phyloP scores from a whole-genome alignment of 2,797 vertebrate genomes.

The Capromys pilorides region DNA sequence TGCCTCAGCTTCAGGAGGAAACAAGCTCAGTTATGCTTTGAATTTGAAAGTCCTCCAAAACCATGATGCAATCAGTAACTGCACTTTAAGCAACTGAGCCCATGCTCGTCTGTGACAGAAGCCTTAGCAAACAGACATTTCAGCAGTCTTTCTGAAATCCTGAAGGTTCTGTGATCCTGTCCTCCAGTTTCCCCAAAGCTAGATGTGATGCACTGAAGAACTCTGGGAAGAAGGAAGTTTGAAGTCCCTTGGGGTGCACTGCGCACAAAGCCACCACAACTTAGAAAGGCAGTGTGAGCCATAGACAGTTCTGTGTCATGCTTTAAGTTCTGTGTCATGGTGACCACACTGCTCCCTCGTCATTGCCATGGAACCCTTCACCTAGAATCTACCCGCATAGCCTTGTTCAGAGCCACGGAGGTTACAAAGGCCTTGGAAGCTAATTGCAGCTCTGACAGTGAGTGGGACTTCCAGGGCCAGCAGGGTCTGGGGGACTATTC shows the following conservation, averaged over 20 bases:
- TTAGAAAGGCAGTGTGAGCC: not conserved
- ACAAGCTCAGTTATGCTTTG: not conserved
- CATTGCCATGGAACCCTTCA: not conserved
- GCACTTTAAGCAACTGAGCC: not conserved
- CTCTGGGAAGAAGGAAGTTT: not conserved
- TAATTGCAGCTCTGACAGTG: slow-evolving; percentile 7
- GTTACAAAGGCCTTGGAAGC: not conserved
- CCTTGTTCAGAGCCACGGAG: not conserved
- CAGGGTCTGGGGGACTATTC: not conserved
- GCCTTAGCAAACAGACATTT: not conserved
- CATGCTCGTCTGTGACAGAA: not conserved
- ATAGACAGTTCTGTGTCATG: too few relatives aligned
- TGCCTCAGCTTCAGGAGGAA: too few relatives aligned
- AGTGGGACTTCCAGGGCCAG: not conserved
- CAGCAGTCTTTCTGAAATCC: not conserved
- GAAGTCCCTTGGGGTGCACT: not conserved
- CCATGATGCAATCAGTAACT: not conserved
- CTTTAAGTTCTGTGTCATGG: not conserved
- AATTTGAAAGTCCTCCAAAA: not conserved
- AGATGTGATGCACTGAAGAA: not conserved
- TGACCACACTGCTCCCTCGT: not conserved
- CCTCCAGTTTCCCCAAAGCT: too few relatives aligned
- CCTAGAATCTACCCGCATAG: not conserved
- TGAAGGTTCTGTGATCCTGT: not conserved
- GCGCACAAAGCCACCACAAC: too few relatives aligned